Base-by-base conservation (phyloP, 1,140 invertebrate species). In the Brachionus angularis region DNA sequence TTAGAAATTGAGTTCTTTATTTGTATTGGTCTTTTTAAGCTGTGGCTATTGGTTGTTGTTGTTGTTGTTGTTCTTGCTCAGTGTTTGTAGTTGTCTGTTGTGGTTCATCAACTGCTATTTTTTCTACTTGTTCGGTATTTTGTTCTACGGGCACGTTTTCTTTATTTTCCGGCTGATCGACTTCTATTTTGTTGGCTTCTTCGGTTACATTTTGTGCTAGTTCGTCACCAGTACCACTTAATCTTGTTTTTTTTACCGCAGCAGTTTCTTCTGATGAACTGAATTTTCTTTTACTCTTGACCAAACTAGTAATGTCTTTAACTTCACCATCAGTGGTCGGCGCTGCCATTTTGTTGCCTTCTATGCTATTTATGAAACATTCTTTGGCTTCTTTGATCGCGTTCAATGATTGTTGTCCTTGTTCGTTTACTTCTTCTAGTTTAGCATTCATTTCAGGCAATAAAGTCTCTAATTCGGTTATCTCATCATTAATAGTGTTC, bases 321-420 rank as follows among this genome's bases (percentile, higher is more conserved):
- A 67, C 42, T 29, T 67, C 62, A 7, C 42, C 62, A 16, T 67
- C 47, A 50, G 62, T 50, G 5, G 42, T 49, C 3, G 62, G 39
- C 33, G 46, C 29, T 5, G 39, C 62, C 21, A 47, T 18, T 23
- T 46, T 34, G 21, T 67, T 10, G 39, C 16, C 31, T 16, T 67
- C 29, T 4, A 67, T 31, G 47, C 31, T 67, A 27, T 27, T 67
- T 42, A 67, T 47, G n/a, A 67, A 50, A 23, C 39, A 46, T 31
- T 67, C 62, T n/a, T 67, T 67, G 21, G 62, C 62, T 34, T 67
- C 62, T 36, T 67, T 67, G n/a, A 67, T 67, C 47, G 47, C 34
- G 33, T 67, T 67, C 27, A 47, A 29, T 12, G 62, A 47, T 33
- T 67, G 29, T 36, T 67, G 34, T 23, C 62, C 16, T 31, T 67